phyloP scores from a whole-genome alignment of 2,888 invertebrate species.

The Sinohyriopsis cumingii region DNA sequence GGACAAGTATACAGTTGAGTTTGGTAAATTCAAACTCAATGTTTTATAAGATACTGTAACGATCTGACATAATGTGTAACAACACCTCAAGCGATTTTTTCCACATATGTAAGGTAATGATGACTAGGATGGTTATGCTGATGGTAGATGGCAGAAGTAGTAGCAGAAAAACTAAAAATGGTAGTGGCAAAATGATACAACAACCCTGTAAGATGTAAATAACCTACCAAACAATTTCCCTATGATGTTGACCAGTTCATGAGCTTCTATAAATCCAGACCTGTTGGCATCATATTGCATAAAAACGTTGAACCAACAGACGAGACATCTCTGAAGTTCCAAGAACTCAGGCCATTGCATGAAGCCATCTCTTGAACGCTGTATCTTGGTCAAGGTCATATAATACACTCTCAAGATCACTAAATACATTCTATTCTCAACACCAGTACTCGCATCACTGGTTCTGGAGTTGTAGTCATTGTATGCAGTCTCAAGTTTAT shows the following conservation, averaged over 20 bases:
- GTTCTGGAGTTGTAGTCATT: too few relatives aligned
- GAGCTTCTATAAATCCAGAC: conserved; percentile 60
- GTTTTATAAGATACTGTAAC: too few relatives aligned
- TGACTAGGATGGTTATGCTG: too few relatives aligned
- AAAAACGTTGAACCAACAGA: conserved; percentile 64
- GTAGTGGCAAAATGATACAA: not conserved
- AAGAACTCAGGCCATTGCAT: conserved; percentile 68
- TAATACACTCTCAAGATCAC: not conserved
- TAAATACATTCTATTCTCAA: not conserved
- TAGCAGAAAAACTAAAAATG: not conserved
- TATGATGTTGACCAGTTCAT: conserved; percentile 57
- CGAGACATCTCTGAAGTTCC: conserved; percentile 65
- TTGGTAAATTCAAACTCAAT: too few relatives aligned
- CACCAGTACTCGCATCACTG: not conserved
- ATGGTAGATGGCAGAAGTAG: not conserved
- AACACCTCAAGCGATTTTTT: too few relatives aligned
- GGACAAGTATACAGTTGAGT: too few relatives aligned
- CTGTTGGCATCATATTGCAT: conserved; percentile 53
- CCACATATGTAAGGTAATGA: too few relatives aligned
- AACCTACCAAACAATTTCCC: conserved; percentile 55
- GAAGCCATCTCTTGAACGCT: conserved; percentile 66
- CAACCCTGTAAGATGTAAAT: too few relatives aligned
- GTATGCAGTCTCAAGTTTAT: too few relatives aligned
- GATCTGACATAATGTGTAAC: too few relatives aligned
- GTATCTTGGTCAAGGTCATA: conserved; percentile 8